Percentiles rank a stretch among this genome's conserved stretches.
Evolutionary conservation across 2,113 vertebrate species (phyloP).

Genomic region (Athene cunicularia): DNA sequence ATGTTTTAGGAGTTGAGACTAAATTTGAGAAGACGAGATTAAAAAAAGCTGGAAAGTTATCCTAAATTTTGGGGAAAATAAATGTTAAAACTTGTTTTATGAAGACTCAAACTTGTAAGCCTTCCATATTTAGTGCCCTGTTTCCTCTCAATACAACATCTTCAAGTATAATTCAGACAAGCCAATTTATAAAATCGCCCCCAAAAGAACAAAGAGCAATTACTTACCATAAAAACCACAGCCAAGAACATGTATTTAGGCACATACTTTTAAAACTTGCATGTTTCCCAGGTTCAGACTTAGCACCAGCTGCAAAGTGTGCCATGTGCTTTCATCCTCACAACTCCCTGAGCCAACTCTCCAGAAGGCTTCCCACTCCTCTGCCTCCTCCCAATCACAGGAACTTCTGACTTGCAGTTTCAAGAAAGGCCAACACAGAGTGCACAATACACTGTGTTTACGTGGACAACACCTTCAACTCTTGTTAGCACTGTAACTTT

Average conservation of each 20-base stretch:
- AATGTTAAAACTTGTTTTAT: neutral
- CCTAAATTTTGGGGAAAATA: neutral
- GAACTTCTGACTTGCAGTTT: neutral
- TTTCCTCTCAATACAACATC: neutral
- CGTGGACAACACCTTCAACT: neutral
- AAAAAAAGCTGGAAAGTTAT: neutral
- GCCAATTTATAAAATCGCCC: neutral
- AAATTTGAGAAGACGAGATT: neutral
- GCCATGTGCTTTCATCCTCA: neutral
- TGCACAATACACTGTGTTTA: accelerated
- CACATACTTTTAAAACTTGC: neutral
- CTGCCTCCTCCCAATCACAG: neutral
- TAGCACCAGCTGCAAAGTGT: neutral
- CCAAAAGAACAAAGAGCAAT: neutral
- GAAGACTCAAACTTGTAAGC: neutral
- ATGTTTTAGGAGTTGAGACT: neutral
- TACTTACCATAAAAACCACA: neutral
- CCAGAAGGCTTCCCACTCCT: neutral
- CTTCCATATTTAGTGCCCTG: neutral
- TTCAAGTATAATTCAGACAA: neutral
- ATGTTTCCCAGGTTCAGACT: neutral
- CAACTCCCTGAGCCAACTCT: neutral
- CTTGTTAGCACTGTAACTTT: neutral
- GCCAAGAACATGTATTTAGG: neutral
- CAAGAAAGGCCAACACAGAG: neutral